phyloP scores from a whole-genome alignment of 92 coral and sea anemone genomes.

The Actinernus sp. region DNA sequence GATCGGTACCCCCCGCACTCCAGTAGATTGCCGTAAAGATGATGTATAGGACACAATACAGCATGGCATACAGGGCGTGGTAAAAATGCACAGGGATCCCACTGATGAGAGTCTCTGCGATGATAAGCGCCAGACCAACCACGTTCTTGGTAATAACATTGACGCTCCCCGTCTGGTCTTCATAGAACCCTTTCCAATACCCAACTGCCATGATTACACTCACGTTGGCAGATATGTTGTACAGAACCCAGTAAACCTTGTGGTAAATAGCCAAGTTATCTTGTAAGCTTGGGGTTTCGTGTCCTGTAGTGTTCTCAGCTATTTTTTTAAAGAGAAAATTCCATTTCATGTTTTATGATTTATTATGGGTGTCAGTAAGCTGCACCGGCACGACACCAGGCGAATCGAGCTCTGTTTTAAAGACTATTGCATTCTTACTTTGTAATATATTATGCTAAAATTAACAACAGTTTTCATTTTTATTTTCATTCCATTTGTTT shows the following conservation, averaged over 20 bases:
- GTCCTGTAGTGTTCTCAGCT: not conserved
- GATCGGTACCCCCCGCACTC: conserved; percentile 41
- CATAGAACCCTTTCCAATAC: not conserved
- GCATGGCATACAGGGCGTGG: conserved; percentile 34
- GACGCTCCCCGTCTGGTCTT: not conserved
- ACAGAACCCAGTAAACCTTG: conserved; percentile 29
- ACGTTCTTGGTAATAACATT: conserved; percentile 21
- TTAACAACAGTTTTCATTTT: too few species aligned
- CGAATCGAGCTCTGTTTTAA: too few species aligned
- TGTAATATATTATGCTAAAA: too few species aligned
- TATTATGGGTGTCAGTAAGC: too few species aligned
- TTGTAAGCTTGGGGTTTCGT: not conserved
- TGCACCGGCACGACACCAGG: too few species aligned
- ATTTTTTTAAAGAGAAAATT: not conserved
- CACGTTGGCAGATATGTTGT: conserved; percentile 16
- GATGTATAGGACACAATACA: conserved; percentile 1
- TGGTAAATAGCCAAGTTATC: not conserved
- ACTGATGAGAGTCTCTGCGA: conserved; percentile 34
- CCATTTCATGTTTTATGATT: not conserved
- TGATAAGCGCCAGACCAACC: conserved; percentile 5
- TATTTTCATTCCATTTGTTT: too few species aligned
- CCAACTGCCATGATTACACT: conserved; percentile 22
- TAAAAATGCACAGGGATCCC: conserved; percentile 32
- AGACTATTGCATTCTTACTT: too few species aligned
- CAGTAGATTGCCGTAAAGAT: conserved; percentile 30